Percentiles rank a stretch among this genome's conserved stretches.
phyloP scores from a whole-genome alignment of 2,888 invertebrate genomes.

The Hypolimnas misippus region DNA sequence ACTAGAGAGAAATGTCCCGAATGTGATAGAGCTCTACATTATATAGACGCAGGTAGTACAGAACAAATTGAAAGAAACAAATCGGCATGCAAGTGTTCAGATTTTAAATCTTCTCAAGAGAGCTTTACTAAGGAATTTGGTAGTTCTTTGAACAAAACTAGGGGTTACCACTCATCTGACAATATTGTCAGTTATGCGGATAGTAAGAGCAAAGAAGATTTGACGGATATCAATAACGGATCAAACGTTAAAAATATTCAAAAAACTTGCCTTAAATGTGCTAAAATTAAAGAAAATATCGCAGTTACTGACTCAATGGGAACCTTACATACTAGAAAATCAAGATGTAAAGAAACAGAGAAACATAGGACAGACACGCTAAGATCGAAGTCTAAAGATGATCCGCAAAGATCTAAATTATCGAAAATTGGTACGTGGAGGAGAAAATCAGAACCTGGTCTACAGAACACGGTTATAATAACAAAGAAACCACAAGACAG shows the following conservation, averaged over 20 bases:
- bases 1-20: conserved; percentile 71
- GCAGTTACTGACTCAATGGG: conserved; percentile 63
- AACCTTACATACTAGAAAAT: conserved; percentile 62
- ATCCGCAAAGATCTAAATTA: conserved; percentile 76
- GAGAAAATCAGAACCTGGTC: conserved; percentile 89
- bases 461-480: conserved; percentile 71
- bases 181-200: conserved; percentile 74
- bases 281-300: conserved; percentile 80
- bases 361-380: conserved; percentile 71
- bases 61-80: conserved; percentile 71
- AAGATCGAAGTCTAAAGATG: conserved; percentile 79
- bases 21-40: conserved; percentile 73
- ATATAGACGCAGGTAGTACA: conserved; percentile 71
- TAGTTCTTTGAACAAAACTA: conserved; percentile 67
- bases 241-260: conserved; percentile 65
- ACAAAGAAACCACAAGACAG: conserved; percentile 68
- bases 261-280: conserved; percentile 78
- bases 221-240: conserved; percentile 65
- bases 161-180: conserved; percentile 77
- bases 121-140: conserved; percentile 73
- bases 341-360: conserved; percentile 67
- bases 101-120: conserved; percentile 78
- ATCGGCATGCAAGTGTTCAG: conserved; percentile 67
- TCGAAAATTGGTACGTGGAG: conserved; percentile 87
- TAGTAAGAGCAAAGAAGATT: conserved; percentile 67